phyloP scores from a whole-genome alignment of 1,140 invertebrate genomes.

The Penaeus chinensis region DNA sequence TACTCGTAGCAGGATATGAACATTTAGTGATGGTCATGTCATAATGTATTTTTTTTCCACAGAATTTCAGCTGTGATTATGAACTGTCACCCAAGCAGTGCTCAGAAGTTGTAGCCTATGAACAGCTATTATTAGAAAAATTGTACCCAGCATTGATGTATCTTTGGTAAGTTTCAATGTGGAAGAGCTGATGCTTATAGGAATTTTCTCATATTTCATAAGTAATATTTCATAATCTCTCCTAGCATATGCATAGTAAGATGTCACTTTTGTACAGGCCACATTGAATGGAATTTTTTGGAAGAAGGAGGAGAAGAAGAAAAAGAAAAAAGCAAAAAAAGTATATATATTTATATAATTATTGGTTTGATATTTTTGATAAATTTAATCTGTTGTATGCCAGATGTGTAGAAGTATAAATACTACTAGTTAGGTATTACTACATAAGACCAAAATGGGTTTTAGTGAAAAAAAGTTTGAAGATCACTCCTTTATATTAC shows the following conservation, averaged over 20 bases:
- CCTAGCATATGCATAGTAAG: background rate
- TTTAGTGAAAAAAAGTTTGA: background rate
- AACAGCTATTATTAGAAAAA: constrained; percentile 48
- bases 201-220: background rate
- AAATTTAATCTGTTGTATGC: too few species aligned
- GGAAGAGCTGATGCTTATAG: background rate
- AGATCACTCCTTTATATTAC: background rate
- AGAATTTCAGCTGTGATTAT: constrained; percentile 59
- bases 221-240: background rate
- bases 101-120: constrained; percentile 55
- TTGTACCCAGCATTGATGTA: constrained; percentile 58
- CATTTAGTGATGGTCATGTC: too few species aligned
- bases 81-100: constrained; percentile 52
- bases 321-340: too few species aligned
- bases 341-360: too few species aligned
- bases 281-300: too few species aligned
- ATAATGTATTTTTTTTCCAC: constrained; percentile 25
- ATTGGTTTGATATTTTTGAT: too few species aligned
- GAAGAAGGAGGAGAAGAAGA: too few species aligned
- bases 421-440: background rate
- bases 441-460: background rate
- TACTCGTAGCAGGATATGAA: too few species aligned
- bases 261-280: too few species aligned
- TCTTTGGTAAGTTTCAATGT: constrained; percentile 52
- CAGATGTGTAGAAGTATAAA: too few species aligned